Evolutionary conservation across 35 echinoderm and acorn worm genomes (phyloP).

Genomic region (Apostichopus japonicus): DNA sequence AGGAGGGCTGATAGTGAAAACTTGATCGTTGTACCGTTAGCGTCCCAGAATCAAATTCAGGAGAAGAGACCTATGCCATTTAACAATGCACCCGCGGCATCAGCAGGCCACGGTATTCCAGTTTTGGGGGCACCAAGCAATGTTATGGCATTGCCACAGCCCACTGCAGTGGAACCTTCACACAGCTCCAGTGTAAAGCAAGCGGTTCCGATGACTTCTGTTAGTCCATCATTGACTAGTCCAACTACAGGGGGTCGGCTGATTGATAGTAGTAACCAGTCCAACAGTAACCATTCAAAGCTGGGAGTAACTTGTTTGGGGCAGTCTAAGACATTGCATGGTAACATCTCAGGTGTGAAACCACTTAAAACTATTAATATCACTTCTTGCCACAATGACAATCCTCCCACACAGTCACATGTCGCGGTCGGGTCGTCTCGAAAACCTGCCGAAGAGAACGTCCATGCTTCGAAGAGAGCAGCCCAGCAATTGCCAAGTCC

Average conservation of each 20-base stretch:
- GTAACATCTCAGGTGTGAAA: background rate
- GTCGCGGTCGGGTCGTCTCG: too few species aligned
- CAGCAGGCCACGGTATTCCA: background rate
- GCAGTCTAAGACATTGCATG: background rate
- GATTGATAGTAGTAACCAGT: background rate
- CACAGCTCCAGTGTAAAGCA: background rate
- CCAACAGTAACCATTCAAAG: too few species aligned
- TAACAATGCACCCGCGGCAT: background rate
- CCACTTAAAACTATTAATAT: too few species aligned
- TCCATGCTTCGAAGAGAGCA: too few species aligned
- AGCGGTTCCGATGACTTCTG: background rate
- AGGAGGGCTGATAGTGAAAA: background rate
- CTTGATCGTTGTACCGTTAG: background rate
- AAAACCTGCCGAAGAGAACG: too few species aligned
- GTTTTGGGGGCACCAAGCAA: too few species aligned
- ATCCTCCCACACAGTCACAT: too few species aligned
- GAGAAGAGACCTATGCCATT: background rate
- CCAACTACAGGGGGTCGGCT: background rate
- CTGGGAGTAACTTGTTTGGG: too few species aligned
- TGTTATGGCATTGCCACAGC: background rate
- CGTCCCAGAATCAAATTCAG: background rate
- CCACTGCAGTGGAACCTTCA: background rate
- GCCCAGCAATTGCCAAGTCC: too few species aligned
- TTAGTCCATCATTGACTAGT: background rate
- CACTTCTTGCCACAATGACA: too few species aligned